Evolutionary conservation across 2,888 invertebrate species (phyloP), one percentile per base, ranked within the genome.

Genomic region (Scaptomyza tumidula): DNA sequence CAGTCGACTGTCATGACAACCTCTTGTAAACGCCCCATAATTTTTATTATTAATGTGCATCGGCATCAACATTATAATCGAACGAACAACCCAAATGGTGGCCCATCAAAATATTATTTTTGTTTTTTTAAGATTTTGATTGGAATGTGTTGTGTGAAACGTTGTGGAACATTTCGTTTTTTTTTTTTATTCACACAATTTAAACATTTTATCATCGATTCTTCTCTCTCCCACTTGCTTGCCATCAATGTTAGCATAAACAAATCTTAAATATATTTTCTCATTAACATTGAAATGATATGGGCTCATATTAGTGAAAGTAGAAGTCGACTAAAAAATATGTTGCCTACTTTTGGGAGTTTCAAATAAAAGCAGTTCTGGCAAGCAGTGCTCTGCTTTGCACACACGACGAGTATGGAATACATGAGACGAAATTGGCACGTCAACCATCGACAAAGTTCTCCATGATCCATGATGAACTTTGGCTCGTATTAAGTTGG

Each of bases 21-120:
- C 86, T 85, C 86, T 85, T 86, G 83, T 86, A 76, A 83, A 86
- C 86, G 86, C 86, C 86, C 81, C 85, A 86, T 86, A 85, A 86
- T 86, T 85, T 86, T 76, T 67, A 72, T 85, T 86, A 86, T 86
- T 86, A 86, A 86, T 86, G 79, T 64, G 64, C 76, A 66, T 70
- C 70, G 60, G 41, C 60, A 69, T 6, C 39, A 39, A n/a, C 71
- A 67, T 75, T 75, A 85, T 77, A 65, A 80, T 71, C 39, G 61
- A 74, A 56, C 39, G 61, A 74, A 56, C 71, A 67, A 45, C 71
- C 67, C 39, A 39, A 63, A 49, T 33, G 19, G n/a, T 39, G 35
- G 41, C 39, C 43, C 72, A 63, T 71, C 68, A 72, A 24, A 24
- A 24, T 24, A 68, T 72, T 7, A n/a, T 37, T 6, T n/a, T 37